These are phyloP conservation scores for Centroberyx gerrardi DNA, from an alignment of 2,797 vertebrate species.

Conservation along the genomic window DNA sequence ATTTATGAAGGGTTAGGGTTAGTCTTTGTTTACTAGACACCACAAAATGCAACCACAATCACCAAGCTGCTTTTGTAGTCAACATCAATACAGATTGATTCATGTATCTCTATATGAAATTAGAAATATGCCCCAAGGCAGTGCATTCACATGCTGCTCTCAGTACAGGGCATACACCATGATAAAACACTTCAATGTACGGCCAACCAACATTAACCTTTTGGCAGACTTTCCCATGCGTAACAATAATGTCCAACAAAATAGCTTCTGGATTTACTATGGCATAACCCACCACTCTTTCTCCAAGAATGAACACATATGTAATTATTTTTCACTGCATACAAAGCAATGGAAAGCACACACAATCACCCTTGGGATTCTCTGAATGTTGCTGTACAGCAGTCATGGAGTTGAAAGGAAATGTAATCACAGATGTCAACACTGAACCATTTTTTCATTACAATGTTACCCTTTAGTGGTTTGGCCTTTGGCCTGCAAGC, in stretches of 20 bases:
- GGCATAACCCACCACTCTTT: background rate
- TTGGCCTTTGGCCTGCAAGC: constrained; percentile 14
- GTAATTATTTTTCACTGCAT: background rate
- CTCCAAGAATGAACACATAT: background rate
- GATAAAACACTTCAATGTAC: background rate
- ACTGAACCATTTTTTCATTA: constrained; percentile 15
- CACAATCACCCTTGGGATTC: background rate
- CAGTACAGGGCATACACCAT: background rate
- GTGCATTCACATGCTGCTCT: constrained; percentile 19
- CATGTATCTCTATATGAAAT: constrained; percentile 3
- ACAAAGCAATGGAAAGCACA: background rate
- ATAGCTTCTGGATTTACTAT: background rate
- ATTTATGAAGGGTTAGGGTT: background rate
- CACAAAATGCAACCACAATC: constrained; percentile 10
- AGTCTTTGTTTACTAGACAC: background rate
- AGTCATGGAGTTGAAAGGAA: background rate
- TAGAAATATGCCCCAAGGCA: constrained; percentile 8
- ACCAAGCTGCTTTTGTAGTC: background rate
- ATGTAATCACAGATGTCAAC: constrained; percentile 12
- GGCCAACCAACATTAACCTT: background rate
- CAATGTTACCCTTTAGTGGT: background rate
- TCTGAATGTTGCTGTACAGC: background rate
- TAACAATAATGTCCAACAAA: background rate
- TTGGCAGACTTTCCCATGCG: background rate
- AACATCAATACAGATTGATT: background rate